Evolutionary conservation across 1,140 invertebrate genomes (phyloP), one percentile per base, ranked within the genome.

Genomic region (Platyscapa corneri): DNA sequence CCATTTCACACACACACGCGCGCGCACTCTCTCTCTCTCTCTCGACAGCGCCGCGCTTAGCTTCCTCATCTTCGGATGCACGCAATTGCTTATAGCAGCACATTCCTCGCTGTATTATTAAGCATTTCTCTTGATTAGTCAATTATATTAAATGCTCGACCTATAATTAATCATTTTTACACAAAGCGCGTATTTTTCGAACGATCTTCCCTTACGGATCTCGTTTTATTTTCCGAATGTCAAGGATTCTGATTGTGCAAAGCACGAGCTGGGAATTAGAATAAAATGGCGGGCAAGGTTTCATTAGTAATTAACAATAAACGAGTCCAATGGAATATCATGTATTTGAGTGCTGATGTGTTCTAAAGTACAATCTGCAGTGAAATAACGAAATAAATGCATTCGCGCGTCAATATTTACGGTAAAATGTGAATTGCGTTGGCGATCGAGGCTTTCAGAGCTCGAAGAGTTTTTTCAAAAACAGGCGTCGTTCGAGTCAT

Each of bases 111-210:
- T 64, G 18, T 84, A 37, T 85, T 85, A 85, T 85, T 85, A 85
- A 81, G 77, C 83, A 42, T 85, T 75, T 85, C 83, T 81, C 67
- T 85, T 75, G 83, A 85, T 85, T 80, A 85, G 83, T 56, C 83
- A 74, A 85, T 85, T 85, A 85, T 78, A 49, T n/a, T 56, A 80
- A 70, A 85, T 60, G 27, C 65, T 16, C 5, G 1, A 30, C 46
- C 37, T 60, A 42, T 27, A 60, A 84, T 79, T 79, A 79, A 84
- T 84, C 83, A 72, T 84, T 84, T 84, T 84, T 84, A 53, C 76
- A 34, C 75, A 39, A 81, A 67, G 8, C n/a, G 42, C 27, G n/a
- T 46, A 32, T 65, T 79, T 18, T 70, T 81, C 49, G 42, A 56
- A 16, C 8, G 18, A 56, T 16, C 18, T 56, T 39, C 27, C 27